Percentiles rank a stretch among this genome's conserved stretches.
phyloP scores from a whole-genome alignment of 2,113 vertebrate genomes.

The Lophura nycthemera region DNA sequence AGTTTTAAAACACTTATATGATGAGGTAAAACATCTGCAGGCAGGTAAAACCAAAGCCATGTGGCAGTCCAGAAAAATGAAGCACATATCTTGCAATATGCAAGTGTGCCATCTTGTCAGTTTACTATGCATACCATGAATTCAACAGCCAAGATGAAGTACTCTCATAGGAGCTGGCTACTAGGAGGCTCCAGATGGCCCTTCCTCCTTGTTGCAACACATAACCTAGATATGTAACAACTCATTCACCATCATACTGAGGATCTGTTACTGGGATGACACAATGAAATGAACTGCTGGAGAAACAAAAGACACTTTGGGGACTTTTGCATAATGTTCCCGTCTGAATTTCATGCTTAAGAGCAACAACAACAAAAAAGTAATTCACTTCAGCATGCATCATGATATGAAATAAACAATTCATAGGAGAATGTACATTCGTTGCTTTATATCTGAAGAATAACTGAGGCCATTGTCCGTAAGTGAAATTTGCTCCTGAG shows the following conservation, averaged over 20 bases:
- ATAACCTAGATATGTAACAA: conserved; percentile 44
- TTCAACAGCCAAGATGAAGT: not conserved
- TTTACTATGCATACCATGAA: not conserved
- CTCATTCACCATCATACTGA: not conserved
- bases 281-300: not conserved
- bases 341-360: not conserved
- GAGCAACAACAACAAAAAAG: not conserved
- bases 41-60: not conserved
- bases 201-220: not conserved
- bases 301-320: conserved; percentile 9
- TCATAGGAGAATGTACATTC: not conserved
- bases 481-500: not conserved
- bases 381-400: not conserved
- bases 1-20: not conserved
- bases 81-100: not conserved
- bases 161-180: not conserved
- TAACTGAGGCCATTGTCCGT: not conserved
- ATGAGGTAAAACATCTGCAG: not conserved
- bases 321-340: not conserved
- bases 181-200: conserved; percentile 18
- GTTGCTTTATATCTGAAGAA: not conserved
- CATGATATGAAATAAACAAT: not conserved
- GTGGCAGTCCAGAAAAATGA: not conserved
- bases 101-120: not conserved
- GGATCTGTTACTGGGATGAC: conserved; percentile 13